phyloP scores from a whole-genome alignment of 2,888 invertebrate genomes.

The Glaucopsyche alexis region DNA sequence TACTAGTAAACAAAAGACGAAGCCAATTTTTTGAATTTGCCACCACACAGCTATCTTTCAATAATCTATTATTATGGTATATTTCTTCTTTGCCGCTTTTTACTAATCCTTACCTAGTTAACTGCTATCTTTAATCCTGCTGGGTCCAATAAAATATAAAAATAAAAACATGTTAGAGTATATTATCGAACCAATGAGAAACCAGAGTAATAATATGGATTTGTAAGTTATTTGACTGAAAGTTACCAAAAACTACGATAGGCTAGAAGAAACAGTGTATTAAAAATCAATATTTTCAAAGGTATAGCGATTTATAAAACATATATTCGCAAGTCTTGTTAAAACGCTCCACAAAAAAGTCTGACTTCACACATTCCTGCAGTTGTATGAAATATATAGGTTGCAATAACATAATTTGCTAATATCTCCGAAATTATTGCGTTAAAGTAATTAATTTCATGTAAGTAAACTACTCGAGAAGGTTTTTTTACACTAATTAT shows the following conservation, averaged over 20 bases:
- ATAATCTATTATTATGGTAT: background rate
- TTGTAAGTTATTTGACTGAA: background rate
- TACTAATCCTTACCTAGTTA: background rate
- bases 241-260: background rate
- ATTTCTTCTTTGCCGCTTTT: constrained; percentile 1
- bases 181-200: background rate
- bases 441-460: no score
- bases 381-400: no score
- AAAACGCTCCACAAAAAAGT: no score
- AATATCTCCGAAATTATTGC: no score
- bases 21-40: background rate
- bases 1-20: background rate
- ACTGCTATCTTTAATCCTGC: background rate
- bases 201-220: background rate
- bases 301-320: no score
- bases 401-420: no score
- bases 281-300: no score
- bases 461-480: no score
- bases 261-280: no score
- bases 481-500: no score
- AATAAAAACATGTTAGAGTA: background rate
- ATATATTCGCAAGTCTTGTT: no score
- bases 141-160: background rate
- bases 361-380: no score
- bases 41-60: background rate